These are phyloP conservation scores for Isichthys henryi DNA, from an alignment of 2,113 vertebrate species.

Conservation along the genomic window DNA sequence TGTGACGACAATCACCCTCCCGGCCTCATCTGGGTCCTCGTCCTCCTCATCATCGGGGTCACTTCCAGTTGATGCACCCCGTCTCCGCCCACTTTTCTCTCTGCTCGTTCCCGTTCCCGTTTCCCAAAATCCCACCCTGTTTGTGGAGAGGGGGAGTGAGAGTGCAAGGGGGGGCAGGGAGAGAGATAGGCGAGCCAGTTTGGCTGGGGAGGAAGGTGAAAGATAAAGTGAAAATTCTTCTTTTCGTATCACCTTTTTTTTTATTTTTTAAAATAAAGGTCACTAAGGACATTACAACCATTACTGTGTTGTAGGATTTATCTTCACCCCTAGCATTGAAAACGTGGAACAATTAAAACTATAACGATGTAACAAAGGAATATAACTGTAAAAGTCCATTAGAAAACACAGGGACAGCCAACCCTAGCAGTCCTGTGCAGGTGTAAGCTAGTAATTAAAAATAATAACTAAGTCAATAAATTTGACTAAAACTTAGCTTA, in stretches of 20 bases:
- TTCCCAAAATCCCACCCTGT: slow-evolving; percentile 70
- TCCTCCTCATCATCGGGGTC: slow-evolving; percentile 73
- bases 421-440: neutral
- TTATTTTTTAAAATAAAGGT: neutral
- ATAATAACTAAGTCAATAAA: neutral
- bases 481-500: neutral
- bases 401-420: neutral
- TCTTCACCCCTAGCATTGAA: neutral
- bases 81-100: slow-evolving; percentile 58
- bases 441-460: neutral
- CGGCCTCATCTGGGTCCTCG: slow-evolving; percentile 68
- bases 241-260: neutral
- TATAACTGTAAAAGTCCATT: neutral
- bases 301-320: neutral
- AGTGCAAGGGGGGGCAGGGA: slow-evolving; percentile 76
- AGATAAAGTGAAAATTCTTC: neutral
- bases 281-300: neutral
- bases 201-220: slow-evolving; percentile 53
- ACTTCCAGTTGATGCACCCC: slow-evolving; percentile 57
- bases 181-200: slow-evolving; percentile 80
- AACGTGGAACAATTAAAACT: neutral
- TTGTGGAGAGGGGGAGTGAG: slow-evolving; percentile 66
- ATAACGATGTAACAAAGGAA: neutral
- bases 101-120: slow-evolving; percentile 48
- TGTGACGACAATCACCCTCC: slow-evolving; percentile 77